phyloP scores from a whole-genome alignment of 2,113 vertebrate genomes.

The Cacatua alba region DNA sequence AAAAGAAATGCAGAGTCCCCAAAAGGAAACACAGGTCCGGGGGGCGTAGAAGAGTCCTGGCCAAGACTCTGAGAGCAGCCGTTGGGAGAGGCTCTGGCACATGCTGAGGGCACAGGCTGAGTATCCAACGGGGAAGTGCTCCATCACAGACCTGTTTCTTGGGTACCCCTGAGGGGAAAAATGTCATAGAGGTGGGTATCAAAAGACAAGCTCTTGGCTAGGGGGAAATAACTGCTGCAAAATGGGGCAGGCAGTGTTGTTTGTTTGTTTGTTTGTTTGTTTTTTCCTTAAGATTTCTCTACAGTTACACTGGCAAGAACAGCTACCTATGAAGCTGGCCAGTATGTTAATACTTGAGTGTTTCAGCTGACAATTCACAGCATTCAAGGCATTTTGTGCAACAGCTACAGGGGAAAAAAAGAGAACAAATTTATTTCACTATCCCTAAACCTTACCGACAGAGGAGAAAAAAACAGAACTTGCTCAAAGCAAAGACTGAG shows the following conservation, averaged over 20 bases:
- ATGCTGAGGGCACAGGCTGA: rapidly evolving
- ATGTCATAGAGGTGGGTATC: neutral
- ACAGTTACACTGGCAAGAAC: neutral
- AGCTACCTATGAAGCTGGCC: neutral
- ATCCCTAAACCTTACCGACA: neutral
- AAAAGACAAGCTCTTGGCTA: neutral
- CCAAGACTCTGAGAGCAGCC: neutral
- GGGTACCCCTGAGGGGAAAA: rapidly evolving
- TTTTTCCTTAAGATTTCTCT: neutral
- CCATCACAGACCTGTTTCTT: rapidly evolving
- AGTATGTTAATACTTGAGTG: neutral
- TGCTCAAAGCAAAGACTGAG: neutral
- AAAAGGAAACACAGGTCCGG: neutral
- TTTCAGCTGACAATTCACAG: neutral
- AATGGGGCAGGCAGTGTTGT: neutral
- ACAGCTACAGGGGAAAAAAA: neutral
- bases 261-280: rapidly evolving
- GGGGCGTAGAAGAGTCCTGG: neutral
- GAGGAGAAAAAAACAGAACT: neutral
- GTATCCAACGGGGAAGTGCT: rapidly evolving
- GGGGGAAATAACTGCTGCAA: neutral
- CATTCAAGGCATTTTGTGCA: neutral
- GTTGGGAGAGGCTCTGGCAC: neutral
- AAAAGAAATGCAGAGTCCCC: neutral
- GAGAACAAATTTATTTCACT: neutral